Evolutionary conservation across 2,888 invertebrate genomes (phyloP).

Genomic region (Heliconius hortense): DNA sequence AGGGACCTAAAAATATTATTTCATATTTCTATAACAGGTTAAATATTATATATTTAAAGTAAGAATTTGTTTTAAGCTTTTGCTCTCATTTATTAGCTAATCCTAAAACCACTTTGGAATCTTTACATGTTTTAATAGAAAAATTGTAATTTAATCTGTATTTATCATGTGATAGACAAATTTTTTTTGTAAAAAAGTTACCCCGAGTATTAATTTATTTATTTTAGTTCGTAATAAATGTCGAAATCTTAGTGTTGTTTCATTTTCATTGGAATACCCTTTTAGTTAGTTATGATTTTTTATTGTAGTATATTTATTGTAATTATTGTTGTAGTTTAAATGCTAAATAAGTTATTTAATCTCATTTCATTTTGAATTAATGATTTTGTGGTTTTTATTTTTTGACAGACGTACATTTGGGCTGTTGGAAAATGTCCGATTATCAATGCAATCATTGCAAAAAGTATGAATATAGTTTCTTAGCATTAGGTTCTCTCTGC

Average conservation of each 20-base stretch:
- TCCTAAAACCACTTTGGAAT: not conserved
- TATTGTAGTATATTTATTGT: not conserved
- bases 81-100: not conserved
- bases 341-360: not conserved
- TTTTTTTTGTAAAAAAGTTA: conserved; percentile 30
- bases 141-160: conserved; percentile 14
- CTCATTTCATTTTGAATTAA: no score
- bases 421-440: no score
- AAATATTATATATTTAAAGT: not conserved
- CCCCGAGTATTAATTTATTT: conserved; percentile 40
- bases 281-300: not conserved
- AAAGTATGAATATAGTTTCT: no score
- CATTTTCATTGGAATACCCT: conserved; percentile 27
- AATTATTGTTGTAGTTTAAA: not conserved
- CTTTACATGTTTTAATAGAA: conserved; percentile 1
- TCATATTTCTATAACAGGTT: not conserved
- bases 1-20: not conserved
- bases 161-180: not conserved
- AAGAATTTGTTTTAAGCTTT: not conserved
- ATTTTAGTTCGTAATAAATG: conserved; percentile 46
- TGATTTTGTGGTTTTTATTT: no score
- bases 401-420: no score
- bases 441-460: no score
- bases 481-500: no score
- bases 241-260: conserved; percentile 39